Evolutionary conservation across 2,888 invertebrate species (phyloP), one percentile per base, ranked within the genome.

Genomic region (Helobdella robusta): DNA sequence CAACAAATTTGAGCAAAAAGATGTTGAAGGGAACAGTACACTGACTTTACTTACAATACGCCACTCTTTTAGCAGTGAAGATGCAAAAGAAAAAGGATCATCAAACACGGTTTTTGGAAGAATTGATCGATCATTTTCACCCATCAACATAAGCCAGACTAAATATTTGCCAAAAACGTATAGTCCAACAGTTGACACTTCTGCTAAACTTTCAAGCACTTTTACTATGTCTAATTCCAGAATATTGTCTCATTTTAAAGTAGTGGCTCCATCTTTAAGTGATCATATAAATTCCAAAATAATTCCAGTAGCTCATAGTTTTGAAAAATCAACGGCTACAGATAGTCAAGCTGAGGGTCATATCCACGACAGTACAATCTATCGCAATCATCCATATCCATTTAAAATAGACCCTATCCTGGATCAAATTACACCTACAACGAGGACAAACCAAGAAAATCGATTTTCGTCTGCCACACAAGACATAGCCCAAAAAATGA

Each of bases 61-160:
- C 23, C 60, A 60, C 25, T 40, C 60, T 15, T 60, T 20, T 32
- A 59, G 35, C 18, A 59, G 59, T 35, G 60, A 60, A 20, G 60
- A 60, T 25, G 46, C 40, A n/a, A n/a, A 40, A 35, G 60, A 60
- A 28, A 60, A 60, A 40, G 40, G 46, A 25, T 44, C 4, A 28
- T 60, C 60, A 25, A 25, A 40, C 15, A 35, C 44, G 5, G 60
- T 60, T 1, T 25, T 60, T 15, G 60, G 60, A 11, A 35, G 40
- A 30, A 40, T 60, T 23, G 60, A 60, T n/a, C 18, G 32, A 44
- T 46, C 60, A 28, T 25, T 25, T 4, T 40, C 44, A 40, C n/a
- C n/a, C n/a, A n/a, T n/a, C n/a, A n/a, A n/a, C n/a, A n/a, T n/a
- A n/a, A n/a, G n/a, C n/a, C n/a, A n/a, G n/a, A n/a, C n/a, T n/a